Evolutionary conservation across 2,113 vertebrate species (phyloP).

Genomic region (Neogale vison): DNA sequence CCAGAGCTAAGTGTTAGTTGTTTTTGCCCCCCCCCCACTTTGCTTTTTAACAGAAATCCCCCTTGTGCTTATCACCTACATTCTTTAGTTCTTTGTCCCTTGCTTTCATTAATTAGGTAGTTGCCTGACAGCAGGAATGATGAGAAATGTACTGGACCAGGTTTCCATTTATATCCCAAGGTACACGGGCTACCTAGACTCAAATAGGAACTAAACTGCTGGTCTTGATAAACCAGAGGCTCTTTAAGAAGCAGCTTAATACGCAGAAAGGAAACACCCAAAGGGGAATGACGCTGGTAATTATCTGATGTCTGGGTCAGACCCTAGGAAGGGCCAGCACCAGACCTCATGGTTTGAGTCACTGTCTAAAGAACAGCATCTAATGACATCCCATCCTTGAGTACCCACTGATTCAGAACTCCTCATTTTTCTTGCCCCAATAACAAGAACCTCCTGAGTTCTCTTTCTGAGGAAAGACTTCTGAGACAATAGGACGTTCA

Average conservation of each 20-base stretch:
- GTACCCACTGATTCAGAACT: neutral
- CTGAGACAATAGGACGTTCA: neutral
- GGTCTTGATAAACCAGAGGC: neutral
- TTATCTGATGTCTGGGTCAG: neutral
- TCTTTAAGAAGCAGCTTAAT: conserved; percentile 15
- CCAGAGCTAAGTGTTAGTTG: conserved; percentile 51
- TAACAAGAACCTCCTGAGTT: neutral
- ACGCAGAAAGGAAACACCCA: neutral
- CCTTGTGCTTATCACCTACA: neutral
- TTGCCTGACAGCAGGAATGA: neutral
- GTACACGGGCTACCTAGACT: neutral
- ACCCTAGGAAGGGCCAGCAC: neutral
- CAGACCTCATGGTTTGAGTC: neutral
- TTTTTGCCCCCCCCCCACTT: neutral
- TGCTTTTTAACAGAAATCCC: neutral
- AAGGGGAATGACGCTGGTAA: neutral
- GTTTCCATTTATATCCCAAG: neutral
- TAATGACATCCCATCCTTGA: neutral
- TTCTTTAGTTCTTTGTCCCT: neutral
- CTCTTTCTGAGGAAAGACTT: neutral
- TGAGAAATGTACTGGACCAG: neutral
- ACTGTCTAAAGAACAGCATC: neutral
- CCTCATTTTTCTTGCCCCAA: neutral
- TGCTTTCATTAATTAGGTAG: conserved; percentile 17
- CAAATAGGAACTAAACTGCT: neutral